Conservation (phyloP, 2,797 vertebrate genomes). For the Crypturellus tataupa region DNA sequence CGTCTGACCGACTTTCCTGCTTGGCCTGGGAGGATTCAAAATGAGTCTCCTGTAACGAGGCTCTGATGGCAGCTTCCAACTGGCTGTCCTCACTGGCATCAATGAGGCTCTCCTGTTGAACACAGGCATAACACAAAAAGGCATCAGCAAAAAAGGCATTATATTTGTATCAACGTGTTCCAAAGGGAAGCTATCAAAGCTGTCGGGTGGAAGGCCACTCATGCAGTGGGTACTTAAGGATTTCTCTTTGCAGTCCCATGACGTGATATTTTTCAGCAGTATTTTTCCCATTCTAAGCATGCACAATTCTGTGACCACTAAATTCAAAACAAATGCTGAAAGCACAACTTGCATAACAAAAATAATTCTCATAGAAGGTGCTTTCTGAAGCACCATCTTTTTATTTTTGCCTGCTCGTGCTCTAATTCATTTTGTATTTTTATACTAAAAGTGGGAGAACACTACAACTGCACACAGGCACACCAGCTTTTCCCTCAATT, state of each 20-base stretch:
- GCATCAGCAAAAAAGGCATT: fast-evolving
- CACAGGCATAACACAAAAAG: conserved; percentile 59
- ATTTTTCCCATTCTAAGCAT: neutral
- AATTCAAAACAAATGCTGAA: neutral
- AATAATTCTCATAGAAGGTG: fast-evolving
- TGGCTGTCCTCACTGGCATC: conserved; percentile 99
- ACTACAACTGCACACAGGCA: neutral
- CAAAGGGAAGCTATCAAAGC: neutral
- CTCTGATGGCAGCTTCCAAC: conserved; percentile 96
- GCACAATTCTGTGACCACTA: neutral
- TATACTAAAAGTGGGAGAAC: neutral
- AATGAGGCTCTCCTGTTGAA: conserved; percentile 93
- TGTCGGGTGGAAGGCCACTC: neutral
- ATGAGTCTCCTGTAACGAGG: conserved; percentile 97
- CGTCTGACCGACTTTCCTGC: conserved; percentile 88
- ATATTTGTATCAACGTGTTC: too few relatives aligned
- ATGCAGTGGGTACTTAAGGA: neutral
- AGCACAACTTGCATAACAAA: neutral
- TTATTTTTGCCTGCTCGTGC: neutral
- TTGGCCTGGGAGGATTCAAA: conserved; percentile 92
- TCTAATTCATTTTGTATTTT: neutral
- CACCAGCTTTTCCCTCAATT: neutral
- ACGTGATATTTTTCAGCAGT: neutral
- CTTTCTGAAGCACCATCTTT: fast-evolving
- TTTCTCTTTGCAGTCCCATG: neutral